These are phyloP conservation scores for Sphaerodactylus townsendi DNA, from an alignment of 2,113 vertebrate genomes.

Conservation along the genomic window DNA sequence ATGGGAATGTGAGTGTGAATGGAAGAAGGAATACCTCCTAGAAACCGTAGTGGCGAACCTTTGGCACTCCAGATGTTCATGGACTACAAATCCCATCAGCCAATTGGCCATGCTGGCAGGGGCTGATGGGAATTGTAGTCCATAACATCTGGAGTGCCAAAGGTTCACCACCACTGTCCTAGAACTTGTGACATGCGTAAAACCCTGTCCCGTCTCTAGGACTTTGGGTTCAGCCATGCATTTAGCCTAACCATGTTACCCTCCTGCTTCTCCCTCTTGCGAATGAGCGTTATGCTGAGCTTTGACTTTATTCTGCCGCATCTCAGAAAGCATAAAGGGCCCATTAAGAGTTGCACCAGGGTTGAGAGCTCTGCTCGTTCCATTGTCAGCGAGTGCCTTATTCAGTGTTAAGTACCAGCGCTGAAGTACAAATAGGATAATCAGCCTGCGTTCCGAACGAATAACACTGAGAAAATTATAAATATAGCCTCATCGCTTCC, in stretches of 20 bases:
- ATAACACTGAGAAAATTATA: conserved; percentile 61
- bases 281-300: background rate
- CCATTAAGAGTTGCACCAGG: conserved; percentile 18
- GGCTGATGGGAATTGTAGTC: no score
- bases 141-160: no score
- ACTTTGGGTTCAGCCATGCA: background rate
- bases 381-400: conserved; percentile 47
- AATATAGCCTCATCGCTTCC: conserved; percentile 60
- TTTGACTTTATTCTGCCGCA: background rate
- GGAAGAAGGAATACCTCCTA: background rate
- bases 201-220: background rate
- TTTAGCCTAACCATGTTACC: background rate
- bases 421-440: conserved; percentile 54
- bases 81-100: no score
- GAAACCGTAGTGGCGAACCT: no score
- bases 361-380: conserved; percentile 47
- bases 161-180: no score
- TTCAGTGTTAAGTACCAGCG: conserved; percentile 30
- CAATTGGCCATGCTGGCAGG: no score
- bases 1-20: background rate
- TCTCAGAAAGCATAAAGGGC: conserved; percentile 21
- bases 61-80: no score
- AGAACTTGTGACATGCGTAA: background rate
- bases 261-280: background rate
- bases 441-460: conserved; percentile 59